Conservation (phyloP, 2,797 vertebrate genomes). For the Karalla daura region DNA sequence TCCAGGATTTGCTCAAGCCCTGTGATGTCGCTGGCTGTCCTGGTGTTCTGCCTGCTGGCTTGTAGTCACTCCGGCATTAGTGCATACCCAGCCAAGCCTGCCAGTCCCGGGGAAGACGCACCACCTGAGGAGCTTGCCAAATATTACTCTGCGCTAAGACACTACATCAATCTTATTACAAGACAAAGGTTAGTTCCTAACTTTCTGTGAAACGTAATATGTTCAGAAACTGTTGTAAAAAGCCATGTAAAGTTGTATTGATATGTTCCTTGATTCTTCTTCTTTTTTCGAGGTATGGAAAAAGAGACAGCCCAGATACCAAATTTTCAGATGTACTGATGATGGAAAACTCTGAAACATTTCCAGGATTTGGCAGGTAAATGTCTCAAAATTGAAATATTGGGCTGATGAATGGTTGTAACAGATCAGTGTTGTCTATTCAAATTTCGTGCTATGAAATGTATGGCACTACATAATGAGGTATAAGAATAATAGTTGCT, state of each 20-base stretch:
- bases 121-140: constrained; percentile 91
- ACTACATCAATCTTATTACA: constrained; percentile 98
- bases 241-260: background rate
- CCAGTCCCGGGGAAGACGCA: constrained; percentile 88
- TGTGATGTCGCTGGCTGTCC: constrained; percentile 83
- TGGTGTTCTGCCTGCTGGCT: constrained; percentile 88
- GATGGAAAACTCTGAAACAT: constrained; percentile 89
- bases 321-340: constrained; percentile 89
- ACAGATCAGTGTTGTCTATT: background rate
- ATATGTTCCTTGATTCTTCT: constrained; percentile 16
- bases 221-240: background rate
- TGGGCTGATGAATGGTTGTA: background rate
- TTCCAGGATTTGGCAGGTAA: constrained; percentile 84
- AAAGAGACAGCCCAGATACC: constrained; percentile 90
- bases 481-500: background rate
- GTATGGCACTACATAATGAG: background rate
- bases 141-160: constrained; percentile 93
- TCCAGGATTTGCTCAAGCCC: constrained; percentile 85
- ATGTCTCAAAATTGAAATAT: background rate
- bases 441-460: background rate
- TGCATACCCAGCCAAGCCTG: constrained; percentile 92
- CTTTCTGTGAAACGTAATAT: background rate
- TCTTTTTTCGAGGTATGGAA: constrained; percentile 89
- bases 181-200: constrained; percentile 89
- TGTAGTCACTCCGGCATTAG: constrained; percentile 86